Evolutionary conservation across 2,113 vertebrate genomes (phyloP), one percentile per base, ranked within the genome.

Genomic region (Apteryx mantelli): DNA sequence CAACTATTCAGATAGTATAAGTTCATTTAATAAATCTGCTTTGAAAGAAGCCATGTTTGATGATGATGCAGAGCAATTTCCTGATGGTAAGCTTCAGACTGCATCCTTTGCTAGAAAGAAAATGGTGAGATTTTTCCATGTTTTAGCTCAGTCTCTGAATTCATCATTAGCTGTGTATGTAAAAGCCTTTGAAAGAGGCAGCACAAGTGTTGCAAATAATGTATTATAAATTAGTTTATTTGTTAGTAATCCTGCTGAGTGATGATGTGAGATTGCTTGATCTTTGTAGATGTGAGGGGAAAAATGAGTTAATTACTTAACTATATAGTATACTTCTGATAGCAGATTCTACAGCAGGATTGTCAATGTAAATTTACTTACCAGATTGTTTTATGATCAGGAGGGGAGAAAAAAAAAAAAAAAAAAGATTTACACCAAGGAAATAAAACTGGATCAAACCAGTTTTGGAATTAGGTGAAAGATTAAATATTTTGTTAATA

Each of bases 11-110:
- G 99, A 99, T 88, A 98, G 98, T 50, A 96, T 98, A 91, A 93
- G 98, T 89, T 95, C 98, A 2, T 99, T 99, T 89, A 99, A 99
- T 95, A 99, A 99, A 96, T 98, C 98, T 24, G 96, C 98, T 79
- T 97, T 99, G 97, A 99, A 99, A 96, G 99, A 99, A 97, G 98
- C 98, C 91, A 98, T 99, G 98, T 98, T 99, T 96, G 99, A 99
- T 86, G 99, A 99, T 15, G 98, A 98, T 24, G 98, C 97, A 68
- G 99, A 99, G 73, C 98, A 99, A 56, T 98, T 98, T 96, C 98
- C 98, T 86, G 99, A 99, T 11, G 99, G 99, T 99, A 97, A 94
- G 97, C 89, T 77, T 40, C 68, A 69, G 58, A 32, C 26, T n/a
- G 3, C 14, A 0, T 84, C 68, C 40, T 70, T 44, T 63, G 12